A percentile compares a stretch with the other conserved stretches of the same genome.
Evolutionary conservation across 2,797 vertebrate genomes (phyloP).

Genomic region (Macropodus opercularis): DNA sequence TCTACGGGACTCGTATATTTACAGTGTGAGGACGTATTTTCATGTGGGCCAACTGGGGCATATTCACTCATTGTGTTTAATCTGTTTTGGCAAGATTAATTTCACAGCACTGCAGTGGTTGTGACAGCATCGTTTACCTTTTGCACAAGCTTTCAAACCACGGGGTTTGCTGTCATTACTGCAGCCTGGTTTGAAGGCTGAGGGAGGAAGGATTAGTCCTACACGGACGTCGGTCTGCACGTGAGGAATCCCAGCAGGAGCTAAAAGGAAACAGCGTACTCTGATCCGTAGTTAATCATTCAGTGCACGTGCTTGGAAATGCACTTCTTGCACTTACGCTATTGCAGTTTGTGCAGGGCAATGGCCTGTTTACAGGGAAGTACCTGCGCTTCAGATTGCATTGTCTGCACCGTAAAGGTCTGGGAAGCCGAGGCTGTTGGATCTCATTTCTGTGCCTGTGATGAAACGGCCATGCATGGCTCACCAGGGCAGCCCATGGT

Average conservation of each 20-base stretch:
- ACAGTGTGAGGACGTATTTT: slow-evolving; percentile 26
- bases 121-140: slow-evolving; percentile 21
- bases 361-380: slow-evolving; percentile 48
- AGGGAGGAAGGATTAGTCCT: slow-evolving; percentile 44
- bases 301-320: slow-evolving; percentile 20
- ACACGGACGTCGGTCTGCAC: slow-evolving; percentile 22
- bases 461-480: slow-evolving; percentile 88
- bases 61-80: slow-evolving; percentile 45
- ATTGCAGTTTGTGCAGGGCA: slow-evolving; percentile 17
- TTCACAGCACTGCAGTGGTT: slow-evolving; percentile 29
- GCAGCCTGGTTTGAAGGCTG: slow-evolving; percentile 12
- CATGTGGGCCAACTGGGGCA: slow-evolving; percentile 37
- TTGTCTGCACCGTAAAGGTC: slow-evolving; percentile 71
- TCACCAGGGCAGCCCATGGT: slow-evolving; percentile 76
- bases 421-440: slow-evolving; percentile 79
- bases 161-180: slow-evolving; percentile 37
- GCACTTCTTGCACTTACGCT: slow-evolving; percentile 39
- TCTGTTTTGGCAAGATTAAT: slow-evolving; percentile 59
- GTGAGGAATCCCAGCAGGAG: slow-evolving; percentile 18
- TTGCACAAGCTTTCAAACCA: slow-evolving; percentile 21
- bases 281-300: slow-evolving; percentile 56
- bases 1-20: slow-evolving; percentile 20
- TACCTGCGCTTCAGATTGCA: slow-evolving; percentile 49
- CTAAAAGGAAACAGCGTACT: slow-evolving; percentile 21
- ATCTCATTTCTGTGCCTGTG: slow-evolving; percentile 83